phyloP scores from a whole-genome alignment of 2,797 vertebrate species.

The Manis crassicaudata region DNA sequence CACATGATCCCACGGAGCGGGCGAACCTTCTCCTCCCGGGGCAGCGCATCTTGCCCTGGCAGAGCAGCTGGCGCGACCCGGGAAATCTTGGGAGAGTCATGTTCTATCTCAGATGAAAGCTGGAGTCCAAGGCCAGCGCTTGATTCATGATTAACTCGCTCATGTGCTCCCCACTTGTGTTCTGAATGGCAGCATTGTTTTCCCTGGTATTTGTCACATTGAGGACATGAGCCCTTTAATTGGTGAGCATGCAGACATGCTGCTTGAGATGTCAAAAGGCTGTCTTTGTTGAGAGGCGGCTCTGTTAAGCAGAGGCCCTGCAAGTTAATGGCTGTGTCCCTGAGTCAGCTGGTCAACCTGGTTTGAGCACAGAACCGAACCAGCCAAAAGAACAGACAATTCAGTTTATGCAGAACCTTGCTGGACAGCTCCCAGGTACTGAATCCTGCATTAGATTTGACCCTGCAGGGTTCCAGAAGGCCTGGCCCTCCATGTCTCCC shows the following conservation, averaged over 20 bases:
- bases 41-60: background rate
- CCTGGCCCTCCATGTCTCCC: background rate
- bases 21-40: background rate
- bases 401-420: background rate
- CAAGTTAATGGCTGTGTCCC: background rate
- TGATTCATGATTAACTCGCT: background rate
- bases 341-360: background rate
- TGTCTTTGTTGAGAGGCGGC: constrained; percentile 50
- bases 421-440: background rate
- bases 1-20: background rate
- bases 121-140: background rate
- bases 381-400: background rate
- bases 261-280: constrained; percentile 49
- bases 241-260: background rate
- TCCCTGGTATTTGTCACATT: constrained; percentile 55
- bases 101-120: constrained; percentile 40
- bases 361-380: background rate
- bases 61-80: fast-evolving
- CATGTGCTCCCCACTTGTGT: background rate
- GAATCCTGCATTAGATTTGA: background rate
- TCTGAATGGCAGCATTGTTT: constrained; percentile 59
- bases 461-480: background rate
- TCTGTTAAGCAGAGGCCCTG: background rate
- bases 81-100: background rate
- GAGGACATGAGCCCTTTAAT: constrained; percentile 63